Conservation (phyloP, 2,888 invertebrate genomes). For the Oscheius sp. region DNA sequence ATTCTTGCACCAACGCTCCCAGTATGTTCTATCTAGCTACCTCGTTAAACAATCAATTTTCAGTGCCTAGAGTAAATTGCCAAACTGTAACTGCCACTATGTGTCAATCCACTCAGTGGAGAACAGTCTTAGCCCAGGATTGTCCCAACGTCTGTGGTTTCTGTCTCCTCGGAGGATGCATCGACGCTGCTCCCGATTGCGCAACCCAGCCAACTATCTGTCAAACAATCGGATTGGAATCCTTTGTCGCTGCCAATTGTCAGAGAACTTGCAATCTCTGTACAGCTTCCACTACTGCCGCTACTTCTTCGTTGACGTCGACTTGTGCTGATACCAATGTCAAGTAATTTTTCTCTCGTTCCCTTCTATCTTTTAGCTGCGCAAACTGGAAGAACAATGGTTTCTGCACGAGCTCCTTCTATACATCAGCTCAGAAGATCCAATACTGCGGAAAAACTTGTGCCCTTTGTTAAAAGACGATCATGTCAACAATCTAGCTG, state of each 20-base stretch:
- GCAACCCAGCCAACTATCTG: conserved; percentile 4
- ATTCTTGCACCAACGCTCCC: conserved; percentile 2
- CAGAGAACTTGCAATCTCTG: neutral
- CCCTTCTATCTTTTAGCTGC: too few species aligned
- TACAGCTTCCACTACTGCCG: neutral
- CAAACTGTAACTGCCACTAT: neutral
- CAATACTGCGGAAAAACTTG: too few species aligned
- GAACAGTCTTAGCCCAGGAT: neutral
- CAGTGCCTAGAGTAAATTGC: neutral
- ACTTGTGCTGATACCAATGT: too few species aligned
- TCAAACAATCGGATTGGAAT: neutral
- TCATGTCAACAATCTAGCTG: too few species aligned
- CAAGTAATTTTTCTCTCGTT: too few species aligned
- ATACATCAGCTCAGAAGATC: too few species aligned
- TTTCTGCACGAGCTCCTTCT: too few species aligned
- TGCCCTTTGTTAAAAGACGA: too few species aligned
- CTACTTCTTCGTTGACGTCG: too few species aligned
- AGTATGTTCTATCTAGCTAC: too few species aligned
- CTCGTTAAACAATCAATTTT: too few species aligned
- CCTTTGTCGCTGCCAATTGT: neutral
- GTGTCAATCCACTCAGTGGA: neutral
- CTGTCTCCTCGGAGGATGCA: conserved; percentile 15
- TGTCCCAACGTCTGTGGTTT: conserved; percentile 7
- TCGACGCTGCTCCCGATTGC: conserved; percentile 18
- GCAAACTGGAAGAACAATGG: too few species aligned